Conservation (phyloP, 1,140 invertebrate genomes). For the Apis laboriosa region DNA sequence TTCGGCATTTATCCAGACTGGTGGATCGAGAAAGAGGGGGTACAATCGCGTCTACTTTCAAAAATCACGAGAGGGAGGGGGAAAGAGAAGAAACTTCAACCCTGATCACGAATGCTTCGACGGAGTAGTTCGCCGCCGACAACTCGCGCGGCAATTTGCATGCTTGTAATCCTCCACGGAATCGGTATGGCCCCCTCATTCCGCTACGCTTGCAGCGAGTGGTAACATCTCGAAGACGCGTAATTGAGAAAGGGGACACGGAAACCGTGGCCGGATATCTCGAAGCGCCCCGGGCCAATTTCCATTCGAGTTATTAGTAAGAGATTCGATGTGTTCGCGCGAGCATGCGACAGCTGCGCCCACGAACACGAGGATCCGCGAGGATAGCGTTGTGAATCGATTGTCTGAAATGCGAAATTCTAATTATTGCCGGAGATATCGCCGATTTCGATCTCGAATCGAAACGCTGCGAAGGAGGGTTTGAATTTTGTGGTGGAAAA, state of each 20-base stretch:
- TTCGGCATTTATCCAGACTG: too few relatives aligned
- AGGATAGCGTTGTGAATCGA: constrained; percentile 19
- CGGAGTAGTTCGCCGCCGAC: neutral
- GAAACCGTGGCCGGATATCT: constrained; percentile 30
- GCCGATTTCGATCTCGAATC: too few relatives aligned
- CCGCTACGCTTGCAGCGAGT: constrained; percentile 26
- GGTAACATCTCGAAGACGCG: constrained; percentile 50
- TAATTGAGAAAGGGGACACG: constrained; percentile 49
- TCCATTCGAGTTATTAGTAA: constrained; percentile 50
- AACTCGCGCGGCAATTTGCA: constrained; percentile 33
- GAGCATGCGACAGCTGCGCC: constrained; percentile 22
- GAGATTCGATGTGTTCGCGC: constrained; percentile 30
- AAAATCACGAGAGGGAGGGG: too few relatives aligned
- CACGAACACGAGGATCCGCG: neutral
- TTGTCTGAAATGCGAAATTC: constrained; percentile 11
- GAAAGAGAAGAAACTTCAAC: neutral
- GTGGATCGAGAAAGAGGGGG: too few relatives aligned
- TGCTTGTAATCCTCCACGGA: constrained; percentile 13
- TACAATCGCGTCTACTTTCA: too few relatives aligned
- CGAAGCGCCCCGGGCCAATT: constrained; percentile 31
- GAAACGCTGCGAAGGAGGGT: too few relatives aligned
- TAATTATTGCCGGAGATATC: too few relatives aligned
- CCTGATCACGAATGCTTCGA: neutral
- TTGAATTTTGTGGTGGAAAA: too few relatives aligned
- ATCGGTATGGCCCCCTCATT: constrained; percentile 13